Evolutionary conservation across 2,888 invertebrate genomes (phyloP), one percentile per base, ranked within the genome.

Genomic region (Choristoneura rosaceana): DNA sequence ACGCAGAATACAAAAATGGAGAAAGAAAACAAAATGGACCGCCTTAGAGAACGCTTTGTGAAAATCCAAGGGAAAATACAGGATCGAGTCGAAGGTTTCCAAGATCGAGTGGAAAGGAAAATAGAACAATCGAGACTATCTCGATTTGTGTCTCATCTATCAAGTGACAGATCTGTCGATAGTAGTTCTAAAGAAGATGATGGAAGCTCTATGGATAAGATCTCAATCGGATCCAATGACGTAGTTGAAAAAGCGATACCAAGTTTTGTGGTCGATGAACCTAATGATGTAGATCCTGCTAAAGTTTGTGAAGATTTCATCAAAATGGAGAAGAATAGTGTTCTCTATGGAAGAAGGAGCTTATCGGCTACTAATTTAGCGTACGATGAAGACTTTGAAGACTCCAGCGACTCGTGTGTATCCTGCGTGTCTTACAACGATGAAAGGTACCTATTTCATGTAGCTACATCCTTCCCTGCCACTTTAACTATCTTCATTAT

Each of bases 21-120:
- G 9, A 86, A 84, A 71, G 88, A 91, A 3, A 91, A 90, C 41
- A 92, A 89, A 81, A 89, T 94, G 81, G 89, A 90, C 0, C 81
- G 82, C 12, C 74, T 94, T 0, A 94, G 91, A 76, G 87, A 85
- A 64, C 84, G 86, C 0, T 77, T 94, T 0, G 83, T 87, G 34
- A 90, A 84, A 76, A 82, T 94, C 41, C 94, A 94, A 70, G 93
- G 81, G 15, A 94, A 91, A 73, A 85, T 94, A 0, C 93, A 94
- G 62, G 90, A 92, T 59, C 83, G 86, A 1, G 90, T 94, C 55
- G 94, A 94, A 75, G 91, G 89, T 65, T 81, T 94, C 0, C 93
- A 93, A 77, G 94, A 93, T 59, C 90, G 92, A 73, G 81, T 94
- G 1, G 93, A 93, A 45, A 87, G 76, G n/a, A 89, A 87, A 80